Evolutionary conservation across 2,797 vertebrate genomes (phyloP).

Genomic region (Sebastes oblongus): DNA sequence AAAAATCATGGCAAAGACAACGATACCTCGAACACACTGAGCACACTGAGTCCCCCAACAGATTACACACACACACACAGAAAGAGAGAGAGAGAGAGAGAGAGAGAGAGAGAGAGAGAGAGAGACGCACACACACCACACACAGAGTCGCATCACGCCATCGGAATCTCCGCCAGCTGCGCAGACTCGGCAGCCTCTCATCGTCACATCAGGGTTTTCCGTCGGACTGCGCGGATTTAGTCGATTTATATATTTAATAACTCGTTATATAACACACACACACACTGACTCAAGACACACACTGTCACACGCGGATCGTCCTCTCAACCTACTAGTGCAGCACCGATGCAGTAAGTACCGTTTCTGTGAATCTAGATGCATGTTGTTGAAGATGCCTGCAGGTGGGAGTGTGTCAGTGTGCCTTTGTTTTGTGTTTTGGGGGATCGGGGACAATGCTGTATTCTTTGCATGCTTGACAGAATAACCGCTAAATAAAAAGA

Average conservation of each 20-base stretch:
- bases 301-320: slow-evolving; percentile 19
- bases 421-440: slow-evolving; percentile 47
- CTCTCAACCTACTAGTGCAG: neutral
- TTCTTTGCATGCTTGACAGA: neutral
- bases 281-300: slow-evolving; percentile 15
- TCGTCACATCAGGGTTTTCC: slow-evolving; percentile 72
- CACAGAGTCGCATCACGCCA: slow-evolving; percentile 62
- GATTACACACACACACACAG: neutral
- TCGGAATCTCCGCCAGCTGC: slow-evolving; percentile 77
- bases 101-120: no score
- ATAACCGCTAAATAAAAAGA: neutral
- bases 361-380: slow-evolving; percentile 12
- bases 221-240: slow-evolving; percentile 59
- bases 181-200: slow-evolving; percentile 58
- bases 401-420: slow-evolving; percentile 8
- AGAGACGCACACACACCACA: neutral
- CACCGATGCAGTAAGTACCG: slow-evolving; percentile 65
- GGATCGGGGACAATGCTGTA: slow-evolving; percentile 3
- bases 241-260: slow-evolving; percentile 73
- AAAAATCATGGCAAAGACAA: neutral
- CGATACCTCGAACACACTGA: neutral
- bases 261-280: slow-evolving; percentile 65
- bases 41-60: neutral
- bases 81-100: no score
- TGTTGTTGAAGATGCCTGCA: neutral